Base-by-base conservation (phyloP, 2,888 invertebrate genomes). In the Tetheella fluctuosa region DNA sequence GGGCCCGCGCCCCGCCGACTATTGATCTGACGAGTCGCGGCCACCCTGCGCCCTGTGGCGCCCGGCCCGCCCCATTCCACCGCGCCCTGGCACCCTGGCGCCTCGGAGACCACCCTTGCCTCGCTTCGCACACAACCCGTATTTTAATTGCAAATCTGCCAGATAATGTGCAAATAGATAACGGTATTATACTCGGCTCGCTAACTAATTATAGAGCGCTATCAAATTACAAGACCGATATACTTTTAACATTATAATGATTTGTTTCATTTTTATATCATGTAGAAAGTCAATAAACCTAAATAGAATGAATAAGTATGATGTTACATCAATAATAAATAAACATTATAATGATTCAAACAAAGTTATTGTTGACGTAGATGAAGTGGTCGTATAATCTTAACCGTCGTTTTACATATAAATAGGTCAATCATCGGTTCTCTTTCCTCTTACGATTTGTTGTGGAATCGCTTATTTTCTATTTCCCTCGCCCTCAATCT, bases 141-240 rank as follows among this genome's bases (percentile, higher is more conserved):
- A 91, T 92, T 93, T 92, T 93, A 93, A 93, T 93, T 93, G 93
- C 91, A 92, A 92, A 93, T 93, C 91, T 91, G 89, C 90, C 87
- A 91, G 93, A 91, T 92, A 91, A 93, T 91, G 91, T 88, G 90
- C 90, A 92, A 93, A 93, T 91, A 92, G 91, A 92, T 92, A 93
- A 91, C 90, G 83, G 87, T 81, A 90, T 93, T 91, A 91, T 89
- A 89, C 88, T 86, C 83, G 77, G 81, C 87, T 89, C 84, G 88
- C 86, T 89, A 85, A 90, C 89, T 91, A 87, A 90, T 91, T 89
- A 90, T 87, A 80, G 84, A 84, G 81, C 80, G 81, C 83, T 85
- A 89, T 88, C 80, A 77, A 84, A 84, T 88, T 83, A 83, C 78
- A 63, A 76, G 69, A 71, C 67, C 64, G 68, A 73, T 69, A 65